Conservation (phyloP, 2,888 invertebrate species). For the Toxonevra muliebris region DNA sequence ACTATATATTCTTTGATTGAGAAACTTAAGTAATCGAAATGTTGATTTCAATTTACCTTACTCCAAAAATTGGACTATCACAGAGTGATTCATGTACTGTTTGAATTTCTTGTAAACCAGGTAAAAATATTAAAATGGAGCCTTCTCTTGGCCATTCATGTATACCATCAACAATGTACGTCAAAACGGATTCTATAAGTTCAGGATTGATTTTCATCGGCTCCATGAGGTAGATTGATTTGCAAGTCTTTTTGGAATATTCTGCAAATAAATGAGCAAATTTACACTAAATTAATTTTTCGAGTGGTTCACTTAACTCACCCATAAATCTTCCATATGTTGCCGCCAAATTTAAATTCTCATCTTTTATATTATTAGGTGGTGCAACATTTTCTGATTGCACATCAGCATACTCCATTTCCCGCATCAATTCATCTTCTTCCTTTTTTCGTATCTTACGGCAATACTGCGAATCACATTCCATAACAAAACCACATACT, state of each 20-base stretch:
- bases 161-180: constrained; percentile 76
- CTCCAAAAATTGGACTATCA: constrained; percentile 73
- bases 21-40: neutral
- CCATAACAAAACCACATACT: constrained; percentile 69
- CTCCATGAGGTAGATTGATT: constrained; percentile 80
- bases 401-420: constrained; percentile 73
- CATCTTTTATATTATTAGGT: constrained; percentile 74
- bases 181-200: constrained; percentile 75
- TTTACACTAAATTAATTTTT: neutral
- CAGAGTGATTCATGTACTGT: constrained; percentile 74
- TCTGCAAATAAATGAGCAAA: constrained; percentile 48
- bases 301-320: constrained; percentile 44
- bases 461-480: constrained; percentile 70
- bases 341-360: constrained; percentile 75
- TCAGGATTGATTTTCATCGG: constrained; percentile 81
- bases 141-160: constrained; percentile 70
- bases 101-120: constrained; percentile 83
- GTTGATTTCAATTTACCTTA: constrained; percentile 61
- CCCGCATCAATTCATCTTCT: constrained; percentile 69
- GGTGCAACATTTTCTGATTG: constrained; percentile 68
- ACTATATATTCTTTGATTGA: neutral
- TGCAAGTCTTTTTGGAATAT: constrained; percentile 73
- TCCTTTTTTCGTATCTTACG: constrained; percentile 72
- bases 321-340: constrained; percentile 74
- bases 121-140: constrained; percentile 82